A percentile compares a stretch with the other conserved stretches of the same genome.
These are phyloP conservation scores for Actinernus sp. DNA, from an alignment of 92 coral and sea anemone species.

Conservation along the genomic window DNA sequence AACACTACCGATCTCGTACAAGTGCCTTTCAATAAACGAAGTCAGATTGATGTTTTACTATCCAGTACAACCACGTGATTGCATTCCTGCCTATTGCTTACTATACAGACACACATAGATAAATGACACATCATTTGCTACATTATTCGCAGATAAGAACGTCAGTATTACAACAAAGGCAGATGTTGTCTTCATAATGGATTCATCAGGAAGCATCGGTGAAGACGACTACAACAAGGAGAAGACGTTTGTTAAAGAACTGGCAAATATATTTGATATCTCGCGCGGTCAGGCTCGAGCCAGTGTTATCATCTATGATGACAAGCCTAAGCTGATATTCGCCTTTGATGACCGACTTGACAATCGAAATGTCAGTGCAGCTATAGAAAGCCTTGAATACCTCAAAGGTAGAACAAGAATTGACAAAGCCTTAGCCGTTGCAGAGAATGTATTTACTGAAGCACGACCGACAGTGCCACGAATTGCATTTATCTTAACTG, in stretches of 20 bases:
- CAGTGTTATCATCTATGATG: conserved; percentile 81
- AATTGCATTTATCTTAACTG: conserved; percentile 83
- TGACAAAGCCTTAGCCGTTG: conserved; percentile 83
- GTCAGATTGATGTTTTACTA: no score
- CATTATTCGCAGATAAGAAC: conserved; percentile 31
- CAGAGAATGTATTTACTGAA: conserved; percentile 59
- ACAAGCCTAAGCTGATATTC: conserved; percentile 71
- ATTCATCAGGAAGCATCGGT: conserved; percentile 93
- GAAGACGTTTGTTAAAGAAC: conserved; percentile 77
- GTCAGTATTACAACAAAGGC: conserved; percentile 69
- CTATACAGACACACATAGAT: no score
- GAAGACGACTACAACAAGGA: conserved; percentile 68
- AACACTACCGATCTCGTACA: no score
- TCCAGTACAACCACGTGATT: no score
- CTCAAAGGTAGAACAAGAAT: conserved; percentile 80
- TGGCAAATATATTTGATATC: conserved; percentile 69
- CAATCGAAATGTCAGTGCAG: conserved; percentile 56
- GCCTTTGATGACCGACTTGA: conserved; percentile 62
- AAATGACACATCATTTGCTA: no score
- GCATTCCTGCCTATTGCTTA: no score
- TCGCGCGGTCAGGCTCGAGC: conserved; percentile 82
- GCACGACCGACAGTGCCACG: conserved; percentile 91
- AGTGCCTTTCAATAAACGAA: no score
- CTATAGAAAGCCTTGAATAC: conserved; percentile 62
- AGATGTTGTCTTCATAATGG: conserved; percentile 89